Evolutionary conservation across 2,888 invertebrate genomes (phyloP), one percentile per base, ranked within the genome.

Genomic region (Tetheella fluctuosa): DNA sequence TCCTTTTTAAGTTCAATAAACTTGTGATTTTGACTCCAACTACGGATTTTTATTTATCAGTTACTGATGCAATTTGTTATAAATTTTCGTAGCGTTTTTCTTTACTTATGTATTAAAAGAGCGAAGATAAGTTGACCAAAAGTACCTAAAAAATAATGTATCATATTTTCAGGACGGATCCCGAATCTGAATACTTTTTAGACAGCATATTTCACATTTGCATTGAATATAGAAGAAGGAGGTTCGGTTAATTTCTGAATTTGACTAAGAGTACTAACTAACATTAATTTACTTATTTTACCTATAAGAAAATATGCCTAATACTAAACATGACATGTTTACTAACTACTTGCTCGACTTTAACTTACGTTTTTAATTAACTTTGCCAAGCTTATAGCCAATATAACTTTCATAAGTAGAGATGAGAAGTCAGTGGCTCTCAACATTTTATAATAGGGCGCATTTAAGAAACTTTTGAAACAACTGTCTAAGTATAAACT

Each of bases 181-280:
- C 94, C 59, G 93, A 93, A 64, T 96, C 95, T 60, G 95, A 95
- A 76, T 89, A 91, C 77, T 96, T 95, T 91, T 94, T 96, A 86
- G 90, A 94, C 69, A 95, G 95, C 79, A 94, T 96, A 79, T 96
- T 95, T 93, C 95, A 96, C 83, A 94, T 96, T 80, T 96, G 96
- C 88, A 94, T 94, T 80, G 95, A 96, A 81, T 94, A 93, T 83
- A 86, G 80, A 73, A 79, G 79, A 63, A 73, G 78, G 66, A 89
- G 87, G 88, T 88, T 83, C 64, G 85, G 58, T 57, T 56, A 48
- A 28, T 34, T 28, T 58, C 28, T 42, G 52, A 23, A 59, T 58
- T 52, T 8, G 54, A 55, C 56, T 20, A 52, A 39, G 12, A 34
- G 5, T 37, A 52, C 25, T 37, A 60, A 39, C 23, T 37, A 34